A percentile compares a stretch with the other conserved stretches of the same genome.
phyloP scores from a whole-genome alignment of 1,140 invertebrate species.

The Bicyclus anynana region DNA sequence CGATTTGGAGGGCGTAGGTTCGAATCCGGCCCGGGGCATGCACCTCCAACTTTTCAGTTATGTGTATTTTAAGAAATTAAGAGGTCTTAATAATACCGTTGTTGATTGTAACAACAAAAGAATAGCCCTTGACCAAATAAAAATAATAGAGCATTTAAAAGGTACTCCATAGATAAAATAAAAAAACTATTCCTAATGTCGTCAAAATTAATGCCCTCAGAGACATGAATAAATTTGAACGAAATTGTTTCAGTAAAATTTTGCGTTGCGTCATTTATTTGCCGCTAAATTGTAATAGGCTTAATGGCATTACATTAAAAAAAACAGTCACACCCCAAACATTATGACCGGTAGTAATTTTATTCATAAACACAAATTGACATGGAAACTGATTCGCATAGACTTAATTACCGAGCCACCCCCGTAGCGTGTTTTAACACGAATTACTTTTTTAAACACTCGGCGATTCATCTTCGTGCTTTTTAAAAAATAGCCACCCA shows the following conservation, averaged over 20 bases:
- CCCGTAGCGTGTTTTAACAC: slow-evolving; percentile 29
- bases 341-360: slow-evolving; percentile 33
- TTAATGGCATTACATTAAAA: slow-evolving; percentile 28
- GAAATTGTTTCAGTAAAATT: slow-evolving; percentile 18
- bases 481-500: slow-evolving; percentile 33
- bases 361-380: slow-evolving; percentile 46
- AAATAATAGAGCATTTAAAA: neutral
- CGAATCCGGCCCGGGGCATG: no score
- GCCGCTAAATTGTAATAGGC: slow-evolving; percentile 25
- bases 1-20: no score
- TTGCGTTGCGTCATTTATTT: slow-evolving; percentile 23
- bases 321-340: slow-evolving; percentile 34
- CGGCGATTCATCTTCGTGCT: slow-evolving; percentile 32
- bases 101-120: no score
- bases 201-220: slow-evolving; percentile 7
- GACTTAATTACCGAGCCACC: slow-evolving; percentile 42
- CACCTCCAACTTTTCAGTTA: no score
- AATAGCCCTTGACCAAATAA: neutral
- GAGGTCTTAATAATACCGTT: no score
- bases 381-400: slow-evolving; percentile 46
- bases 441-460: slow-evolving; percentile 32
- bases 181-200: neutral
- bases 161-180: neutral
- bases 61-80: no score
- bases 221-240: slow-evolving; percentile 7